Conservation (phyloP, 2,888 invertebrate genomes). For the Carterocephalus palaemon region DNA sequence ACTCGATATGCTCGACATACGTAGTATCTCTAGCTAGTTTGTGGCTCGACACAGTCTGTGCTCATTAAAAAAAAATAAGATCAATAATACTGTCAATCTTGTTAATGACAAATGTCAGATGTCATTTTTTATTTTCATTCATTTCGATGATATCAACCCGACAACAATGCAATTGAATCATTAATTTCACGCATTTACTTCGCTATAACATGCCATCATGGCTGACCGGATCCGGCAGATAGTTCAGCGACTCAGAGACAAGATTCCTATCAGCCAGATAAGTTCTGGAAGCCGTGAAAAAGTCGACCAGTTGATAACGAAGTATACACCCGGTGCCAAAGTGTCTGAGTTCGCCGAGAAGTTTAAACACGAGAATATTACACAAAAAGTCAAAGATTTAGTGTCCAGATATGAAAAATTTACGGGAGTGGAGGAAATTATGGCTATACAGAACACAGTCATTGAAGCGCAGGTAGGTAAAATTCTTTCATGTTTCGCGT, state of each 20-base stretch:
- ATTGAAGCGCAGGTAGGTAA: conserved; percentile 80
- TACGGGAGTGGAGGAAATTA: conserved; percentile 88
- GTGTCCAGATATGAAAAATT: conserved; percentile 84
- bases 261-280: conserved; percentile 51
- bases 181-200: conserved; percentile 34
- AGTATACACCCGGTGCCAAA: conserved; percentile 57
- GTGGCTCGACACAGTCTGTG: too few species aligned
- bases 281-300: conserved; percentile 50
- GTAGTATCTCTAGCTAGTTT: too few species aligned
- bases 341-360: conserved; percentile 63
- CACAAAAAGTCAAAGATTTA: conserved; percentile 63
- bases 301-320: conserved; percentile 60
- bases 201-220: conserved; percentile 60
- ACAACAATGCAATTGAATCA: conserved; percentile 36
- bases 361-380: conserved; percentile 55
- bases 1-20: too few species aligned
- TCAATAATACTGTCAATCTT: too few species aligned
- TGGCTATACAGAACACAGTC: conserved; percentile 85
- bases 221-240: conserved; percentile 63
- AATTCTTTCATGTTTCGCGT: background rate
- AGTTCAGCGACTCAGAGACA: conserved; percentile 59
- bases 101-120: conserved; percentile 1
- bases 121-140: conserved; percentile 5
- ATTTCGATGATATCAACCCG: conserved; percentile 34
- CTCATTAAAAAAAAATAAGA: too few species aligned